Base-by-base conservation (phyloP, 2,888 invertebrate species). In the Mellilla xanthometata region DNA sequence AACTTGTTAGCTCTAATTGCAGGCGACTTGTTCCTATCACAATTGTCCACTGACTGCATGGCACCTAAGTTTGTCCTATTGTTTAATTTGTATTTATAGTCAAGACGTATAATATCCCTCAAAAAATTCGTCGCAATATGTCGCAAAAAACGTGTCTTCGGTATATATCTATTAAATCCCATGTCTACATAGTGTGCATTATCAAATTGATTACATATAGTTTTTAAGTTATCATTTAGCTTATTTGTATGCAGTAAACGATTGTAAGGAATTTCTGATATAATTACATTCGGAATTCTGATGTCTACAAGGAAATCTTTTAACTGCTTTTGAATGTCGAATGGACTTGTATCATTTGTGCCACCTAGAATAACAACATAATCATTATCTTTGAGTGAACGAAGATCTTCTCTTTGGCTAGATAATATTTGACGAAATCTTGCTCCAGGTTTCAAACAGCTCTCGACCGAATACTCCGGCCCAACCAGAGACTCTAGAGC, bases 91-190 rank as follows among this genome's bases (percentile, higher is more conserved):
- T 31, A 19, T 19, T 4, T 31, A 19, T 31, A 31, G 9, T 31
- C 31, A n/a, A 31, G 10, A 7, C 31, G 31, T 15, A 31, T 31
- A 4, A 31, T 10, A 31, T 31, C 15, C 15, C 31, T 31, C 4
- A 31, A 10, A 15, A 31, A 15, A 31, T 31, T 13, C n/a, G 15
- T 31, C n/a, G 19, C 31, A 8, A 19, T 9, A 8, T 31, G 19
- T 1, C 13, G 10, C 10, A 31, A 4, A 15, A 31, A 19, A 19
- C 13, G 1, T 5, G 13, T 15, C 5, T 15, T 15, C 15, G 15
- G 15, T 15, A 15, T 15, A 5, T 15, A 15, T 15, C 15, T 15
- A 15, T 5, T 15, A 15, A 3, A 15, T 2, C 15, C 15, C 15
- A 15, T 15, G 15, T 15, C 15, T 15, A 15, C 15, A 15, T 3